Evolutionary conservation across 2,888 invertebrate genomes (phyloP), one percentile per base, ranked within the genome.

Genomic region (Tetranychus truncatus): DNA sequence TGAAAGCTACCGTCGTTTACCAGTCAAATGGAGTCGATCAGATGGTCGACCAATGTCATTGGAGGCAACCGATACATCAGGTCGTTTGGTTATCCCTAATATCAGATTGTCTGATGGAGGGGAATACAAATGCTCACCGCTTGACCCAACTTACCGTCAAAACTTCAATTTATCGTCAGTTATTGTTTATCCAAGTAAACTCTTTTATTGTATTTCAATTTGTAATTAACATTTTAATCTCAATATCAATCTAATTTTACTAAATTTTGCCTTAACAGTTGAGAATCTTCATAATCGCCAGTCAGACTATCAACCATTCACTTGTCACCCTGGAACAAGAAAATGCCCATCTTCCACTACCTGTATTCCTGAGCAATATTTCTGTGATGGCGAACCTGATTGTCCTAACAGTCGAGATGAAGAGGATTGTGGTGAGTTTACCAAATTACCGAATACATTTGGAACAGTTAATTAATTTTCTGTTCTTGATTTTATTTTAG

Each of bases 1-100:
- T 81, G 92, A 92, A 83, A 91, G 95, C n/a, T 87, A 87, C 0
- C 82, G 87, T 1, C 86, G 92, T 75, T 89, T 90, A 4, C 86
- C 86, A 74, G 91, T 94, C 6, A 86, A 86, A 65, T 82, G 82
- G 82, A 92, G 91, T 90, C 81, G 87, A 0, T 89, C 88, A 72
- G 88, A 88, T 74, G 88, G 89, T 46, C 84, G 86, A 75, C 88
- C 89, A 0, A 82, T 95, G 74, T 93, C 92, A 46, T 84, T 87
- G 0, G 89, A 89, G n/a, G 88, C 89, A n/a, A 85, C 84, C 1
- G 90, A 91, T 79, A 81, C 84, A 74, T 87, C 87, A 75, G 94
- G 94, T 75, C 88, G 94, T 75, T 85, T 95, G 77, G 92, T 92
- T 84, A 91, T 95, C 82, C 90, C 89, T 7, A 88, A 88, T 81